Percentiles rank a stretch among this genome's conserved stretches.
phyloP scores from a whole-genome alignment of 1,140 invertebrate species.

The Pseudomyrmex flavicornis region DNA sequence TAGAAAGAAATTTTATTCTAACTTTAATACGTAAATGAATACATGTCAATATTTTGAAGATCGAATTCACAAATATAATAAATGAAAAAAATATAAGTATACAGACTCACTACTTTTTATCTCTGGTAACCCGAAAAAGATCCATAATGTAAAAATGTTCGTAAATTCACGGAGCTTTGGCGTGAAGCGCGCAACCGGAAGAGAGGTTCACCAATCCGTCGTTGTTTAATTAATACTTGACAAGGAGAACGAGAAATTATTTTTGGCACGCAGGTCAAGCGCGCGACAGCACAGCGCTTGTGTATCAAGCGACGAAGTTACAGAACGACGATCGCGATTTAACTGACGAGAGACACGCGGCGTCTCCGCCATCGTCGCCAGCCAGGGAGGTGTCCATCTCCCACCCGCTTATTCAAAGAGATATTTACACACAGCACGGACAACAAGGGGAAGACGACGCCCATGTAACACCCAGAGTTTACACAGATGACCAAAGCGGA shows the following conservation, averaged over 20 bases:
- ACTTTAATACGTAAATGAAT: no score
- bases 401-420: slow-evolving; percentile 45
- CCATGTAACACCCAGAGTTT: neutral
- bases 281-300: neutral
- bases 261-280: slow-evolving; percentile 10
- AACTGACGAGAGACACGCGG: slow-evolving; percentile 76
- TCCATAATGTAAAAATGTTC: no score
- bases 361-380: slow-evolving; percentile 56
- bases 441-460: slow-evolving; percentile 22
- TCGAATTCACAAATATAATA: no score
- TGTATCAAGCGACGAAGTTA: slow-evolving; percentile 23
- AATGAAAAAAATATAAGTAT: no score
- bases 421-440: slow-evolving; percentile 46
- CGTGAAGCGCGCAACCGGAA: slow-evolving; percentile 12
- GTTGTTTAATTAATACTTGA: neutral
- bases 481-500: neutral
- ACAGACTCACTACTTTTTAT: no score
- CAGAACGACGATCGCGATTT: slow-evolving; percentile 74
- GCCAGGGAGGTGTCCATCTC: slow-evolving; percentile 73
- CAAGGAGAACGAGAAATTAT: neutral
- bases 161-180: neutral
- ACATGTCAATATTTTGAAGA: no score
- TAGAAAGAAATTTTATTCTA: neutral
- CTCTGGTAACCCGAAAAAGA: no score
- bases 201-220: neutral